Percentiles rank a stretch among this genome's conserved stretches.
These are phyloP conservation scores for Chrosomus eos DNA, from an alignment of 2,797 vertebrate species.

Conservation along the genomic window DNA sequence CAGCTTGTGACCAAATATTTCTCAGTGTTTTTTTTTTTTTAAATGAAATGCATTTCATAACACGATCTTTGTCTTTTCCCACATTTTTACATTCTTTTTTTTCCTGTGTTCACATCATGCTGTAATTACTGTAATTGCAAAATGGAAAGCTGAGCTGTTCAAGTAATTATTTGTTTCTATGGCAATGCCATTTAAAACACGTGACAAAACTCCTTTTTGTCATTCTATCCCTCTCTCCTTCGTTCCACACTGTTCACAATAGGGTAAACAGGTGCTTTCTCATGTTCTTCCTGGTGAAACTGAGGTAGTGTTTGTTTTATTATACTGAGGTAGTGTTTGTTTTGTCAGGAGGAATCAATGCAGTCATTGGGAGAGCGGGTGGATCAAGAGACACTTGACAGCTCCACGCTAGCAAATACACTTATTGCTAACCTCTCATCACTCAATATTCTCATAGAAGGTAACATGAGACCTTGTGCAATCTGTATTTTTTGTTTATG, in stretches of 20 bases:
- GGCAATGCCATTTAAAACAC: not conserved
- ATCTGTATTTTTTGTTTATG: not conserved
- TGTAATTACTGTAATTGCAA: not conserved
- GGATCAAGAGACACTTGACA: conserved; percentile 80
- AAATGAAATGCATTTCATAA: not conserved
- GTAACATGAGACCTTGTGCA: conserved; percentile 70
- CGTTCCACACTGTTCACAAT: not conserved
- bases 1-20: not conserved
- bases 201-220: conserved; percentile 29
- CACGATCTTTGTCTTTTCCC: not conserved
- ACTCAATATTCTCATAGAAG: conserved; percentile 85
- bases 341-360: conserved; percentile 80
- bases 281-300: not conserved
- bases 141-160: not conserved
- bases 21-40: not conserved
- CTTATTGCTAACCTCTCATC: conserved; percentile 81
- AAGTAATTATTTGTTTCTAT: not conserved
- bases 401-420: conserved; percentile 79
- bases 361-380: conserved; percentile 73
- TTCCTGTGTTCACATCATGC: not conserved
- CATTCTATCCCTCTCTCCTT: not conserved
- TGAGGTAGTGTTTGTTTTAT: conserved; percentile 61
- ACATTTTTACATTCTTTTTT: not conserved
- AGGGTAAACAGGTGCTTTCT: not conserved
- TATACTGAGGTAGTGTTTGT: conserved; percentile 51